Percentiles rank a stretch among this genome's conserved stretches.
Evolutionary conservation across 2,888 invertebrate genomes (phyloP).

Genomic region (Dermolepida albohirtum): DNA sequence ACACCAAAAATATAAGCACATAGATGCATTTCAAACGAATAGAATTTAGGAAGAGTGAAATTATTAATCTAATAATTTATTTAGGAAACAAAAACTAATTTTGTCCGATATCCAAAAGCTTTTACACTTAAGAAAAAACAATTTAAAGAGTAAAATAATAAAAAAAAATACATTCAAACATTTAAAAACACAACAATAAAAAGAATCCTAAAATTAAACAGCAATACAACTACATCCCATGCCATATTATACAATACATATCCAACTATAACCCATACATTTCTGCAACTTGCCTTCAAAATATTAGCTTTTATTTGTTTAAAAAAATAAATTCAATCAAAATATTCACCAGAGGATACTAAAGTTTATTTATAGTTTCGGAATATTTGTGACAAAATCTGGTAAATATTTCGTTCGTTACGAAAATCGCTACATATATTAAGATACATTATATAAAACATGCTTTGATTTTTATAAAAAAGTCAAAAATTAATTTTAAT

Average conservation of each 20-base stretch:
- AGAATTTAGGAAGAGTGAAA: no score
- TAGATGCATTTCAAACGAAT: no score
- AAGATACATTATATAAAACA: neutral
- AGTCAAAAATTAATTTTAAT: neutral
- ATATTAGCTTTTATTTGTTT: constrained; percentile 59
- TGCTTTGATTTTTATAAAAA: neutral
- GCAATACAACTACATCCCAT: constrained; percentile 22
- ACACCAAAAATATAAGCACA: no score
- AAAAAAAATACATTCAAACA: no score
- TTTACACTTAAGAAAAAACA: no score
- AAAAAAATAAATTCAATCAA: neutral
- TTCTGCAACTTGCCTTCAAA: constrained; percentile 37
- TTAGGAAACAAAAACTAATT: no score
- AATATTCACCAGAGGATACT: neutral
- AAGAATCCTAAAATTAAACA: neutral
- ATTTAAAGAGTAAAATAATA: no score
- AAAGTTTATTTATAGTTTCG: neutral
- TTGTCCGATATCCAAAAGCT: no score
- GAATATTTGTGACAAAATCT: neutral
- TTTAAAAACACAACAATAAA: neutral
- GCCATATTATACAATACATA: constrained; percentile 22
- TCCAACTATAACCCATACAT: constrained; percentile 16
- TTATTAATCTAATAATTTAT: no score
- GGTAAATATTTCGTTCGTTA: no score
- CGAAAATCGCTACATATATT: no score